Percentiles rank a stretch among this genome's conserved stretches.
Evolutionary conservation across 2,797 vertebrate species (phyloP).

Genomic region (Acanthiza pusilla): DNA sequence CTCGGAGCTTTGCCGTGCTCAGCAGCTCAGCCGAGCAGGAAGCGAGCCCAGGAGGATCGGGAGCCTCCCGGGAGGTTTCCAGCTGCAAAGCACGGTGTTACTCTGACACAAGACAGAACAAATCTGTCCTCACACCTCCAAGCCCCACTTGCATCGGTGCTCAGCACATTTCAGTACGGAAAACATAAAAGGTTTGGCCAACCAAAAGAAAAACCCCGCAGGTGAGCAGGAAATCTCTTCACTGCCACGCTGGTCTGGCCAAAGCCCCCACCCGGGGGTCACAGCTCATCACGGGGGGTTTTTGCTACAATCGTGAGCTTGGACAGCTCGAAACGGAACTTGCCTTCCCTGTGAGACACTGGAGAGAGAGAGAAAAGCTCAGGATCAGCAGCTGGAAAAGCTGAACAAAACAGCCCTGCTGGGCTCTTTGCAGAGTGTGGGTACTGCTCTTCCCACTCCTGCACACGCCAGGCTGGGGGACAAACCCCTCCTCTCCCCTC

Average conservation of each 20-base stretch:
- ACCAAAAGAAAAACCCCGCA: not conserved
- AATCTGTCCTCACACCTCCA: not conserved
- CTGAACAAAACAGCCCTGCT: not conserved
- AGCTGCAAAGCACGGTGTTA: not conserved
- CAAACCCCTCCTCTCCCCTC: not conserved
- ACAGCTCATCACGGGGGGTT: conserved; percentile 83
- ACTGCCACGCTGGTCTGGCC: not conserved
- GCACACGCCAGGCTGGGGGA: not conserved
- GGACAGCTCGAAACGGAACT: conserved; percentile 89
- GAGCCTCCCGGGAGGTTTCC: not conserved
- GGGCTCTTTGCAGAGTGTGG: not conserved
- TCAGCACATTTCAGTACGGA: not conserved
- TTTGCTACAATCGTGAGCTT: conserved; percentile 85
- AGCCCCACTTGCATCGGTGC: not conserved
- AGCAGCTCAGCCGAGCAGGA: not conserved
- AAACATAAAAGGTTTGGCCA: conserved; percentile 5
- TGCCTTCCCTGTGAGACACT: conserved; percentile 90
- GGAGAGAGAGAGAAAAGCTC: not conserved
- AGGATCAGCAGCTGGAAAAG: not conserved
- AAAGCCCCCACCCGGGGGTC: conserved; percentile 8
- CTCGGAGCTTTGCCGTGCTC: not conserved
- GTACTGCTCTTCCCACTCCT: not conserved
- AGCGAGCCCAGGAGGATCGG: not conserved
- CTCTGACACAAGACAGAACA: conserved; percentile 5
- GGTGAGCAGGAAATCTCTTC: not conserved